Percentiles rank a stretch among this genome's conserved stretches.
Evolutionary conservation across 2,888 invertebrate species (phyloP).

Genomic region (Cataglyphis albicans): DNA sequence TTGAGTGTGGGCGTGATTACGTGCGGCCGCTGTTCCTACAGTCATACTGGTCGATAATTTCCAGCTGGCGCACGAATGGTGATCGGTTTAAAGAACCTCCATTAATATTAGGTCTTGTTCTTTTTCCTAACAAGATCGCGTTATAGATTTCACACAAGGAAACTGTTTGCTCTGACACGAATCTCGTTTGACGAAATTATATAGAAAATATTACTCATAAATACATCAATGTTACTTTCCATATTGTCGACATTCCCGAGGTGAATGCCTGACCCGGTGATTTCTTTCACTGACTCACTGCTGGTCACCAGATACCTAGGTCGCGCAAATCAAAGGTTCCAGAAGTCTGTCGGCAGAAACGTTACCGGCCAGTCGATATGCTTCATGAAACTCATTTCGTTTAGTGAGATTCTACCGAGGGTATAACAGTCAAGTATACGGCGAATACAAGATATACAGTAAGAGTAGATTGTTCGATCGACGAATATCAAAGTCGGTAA

Average conservation of each 20-base stretch:
- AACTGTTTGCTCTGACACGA: neutral
- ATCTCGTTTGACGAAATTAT: slow-evolving; percentile 18
- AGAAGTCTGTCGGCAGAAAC: slow-evolving; percentile 18
- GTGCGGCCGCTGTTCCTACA: neutral
- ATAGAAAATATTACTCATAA: slow-evolving; percentile 2
- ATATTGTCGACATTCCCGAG: slow-evolving; percentile 6
- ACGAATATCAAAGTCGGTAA: slow-evolving; percentile 26
- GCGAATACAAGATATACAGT: slow-evolving; percentile 28
- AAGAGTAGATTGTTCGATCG: slow-evolving; percentile 19
- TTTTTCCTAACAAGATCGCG: neutral
- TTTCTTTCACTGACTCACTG: neutral
- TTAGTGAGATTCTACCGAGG: neutral
- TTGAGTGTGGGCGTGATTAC: slow-evolving; percentile 11
- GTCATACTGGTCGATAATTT: slow-evolving; percentile 9
- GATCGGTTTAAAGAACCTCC: slow-evolving; percentile 6
- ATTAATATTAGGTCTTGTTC: neutral
- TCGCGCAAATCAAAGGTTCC: neutral
- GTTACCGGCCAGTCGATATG: slow-evolving; percentile 39
- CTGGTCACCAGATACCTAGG: neutral
- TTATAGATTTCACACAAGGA: neutral
- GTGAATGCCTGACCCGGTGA: slow-evolving; percentile 1
- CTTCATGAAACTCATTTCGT: slow-evolving; percentile 1
- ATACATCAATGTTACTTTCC: slow-evolving; percentile 7
- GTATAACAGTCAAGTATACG: slow-evolving; percentile 28
- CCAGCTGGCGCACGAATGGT: neutral